These are phyloP conservation scores for Ellobium chinense DNA, from an alignment of 2,888 invertebrate genomes.

Conservation along the genomic window DNA sequence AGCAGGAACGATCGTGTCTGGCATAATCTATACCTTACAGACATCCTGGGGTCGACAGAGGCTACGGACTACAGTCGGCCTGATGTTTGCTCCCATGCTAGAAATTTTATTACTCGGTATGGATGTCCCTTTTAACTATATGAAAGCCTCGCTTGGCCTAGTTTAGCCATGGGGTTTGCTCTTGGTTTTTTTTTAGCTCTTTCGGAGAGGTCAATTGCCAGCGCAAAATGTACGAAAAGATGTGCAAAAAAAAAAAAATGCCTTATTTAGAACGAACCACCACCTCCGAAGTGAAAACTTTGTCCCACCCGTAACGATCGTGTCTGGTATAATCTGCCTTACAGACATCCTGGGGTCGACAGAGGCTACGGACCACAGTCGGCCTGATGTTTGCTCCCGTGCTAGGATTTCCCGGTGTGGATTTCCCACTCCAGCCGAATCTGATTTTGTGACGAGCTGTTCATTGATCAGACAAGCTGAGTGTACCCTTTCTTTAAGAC, in stretches of 20 bases:
- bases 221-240: too few species aligned
- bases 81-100: background rate
- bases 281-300: too few species aligned
- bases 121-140: background rate
- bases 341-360: background rate
- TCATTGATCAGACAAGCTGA: background rate
- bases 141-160: background rate
- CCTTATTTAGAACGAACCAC: too few species aligned
- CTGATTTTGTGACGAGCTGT: background rate
- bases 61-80: background rate
- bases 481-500: too few species aligned
- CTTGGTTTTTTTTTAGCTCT: too few species aligned
- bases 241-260: too few species aligned
- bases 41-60: background rate
- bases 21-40: background rate
- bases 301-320: too few species aligned
- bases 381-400: background rate
- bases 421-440: background rate
- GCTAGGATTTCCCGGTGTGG: background rate
- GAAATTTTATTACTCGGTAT: background rate
- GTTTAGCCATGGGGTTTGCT: background rate
- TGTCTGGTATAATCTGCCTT: background rate
- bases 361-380: background rate
- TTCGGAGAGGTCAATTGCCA: too few species aligned
- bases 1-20: too few species aligned